A percentile compares a stretch with the other conserved stretches of the same genome.
Evolutionary conservation across 2,113 vertebrate genomes (phyloP).

Genomic region (Daboia siamensis): DNA sequence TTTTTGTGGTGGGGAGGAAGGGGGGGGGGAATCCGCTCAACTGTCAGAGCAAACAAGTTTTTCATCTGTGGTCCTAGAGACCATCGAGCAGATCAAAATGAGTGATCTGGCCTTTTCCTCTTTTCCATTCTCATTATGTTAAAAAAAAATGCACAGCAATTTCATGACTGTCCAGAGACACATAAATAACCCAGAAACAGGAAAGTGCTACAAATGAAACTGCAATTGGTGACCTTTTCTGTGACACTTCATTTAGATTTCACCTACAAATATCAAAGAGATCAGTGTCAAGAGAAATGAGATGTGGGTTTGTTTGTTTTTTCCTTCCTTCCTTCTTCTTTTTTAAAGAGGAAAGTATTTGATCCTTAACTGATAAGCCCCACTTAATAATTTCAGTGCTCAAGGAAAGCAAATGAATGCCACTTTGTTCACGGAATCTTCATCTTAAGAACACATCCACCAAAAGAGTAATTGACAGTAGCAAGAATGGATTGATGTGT

Average conservation of each 20-base stretch:
- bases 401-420: conserved; percentile 2
- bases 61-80: neutral
- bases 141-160: neutral
- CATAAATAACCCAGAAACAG: conserved; percentile 19
- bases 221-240: conserved; percentile 32
- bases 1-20: too few species aligned
- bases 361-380: neutral
- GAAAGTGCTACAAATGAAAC: neutral
- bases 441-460: neutral
- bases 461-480: conserved; percentile 6
- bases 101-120: neutral
- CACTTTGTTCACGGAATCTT: conserved; percentile 17
- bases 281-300: conserved; percentile 10
- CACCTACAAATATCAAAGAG: conserved; percentile 17
- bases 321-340: rapidly evolving
- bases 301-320: neutral
- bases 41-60: neutral
- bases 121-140: neutral
- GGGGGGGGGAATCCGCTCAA: neutral
- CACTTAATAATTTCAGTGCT: conserved; percentile 20
- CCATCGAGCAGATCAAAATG: neutral
- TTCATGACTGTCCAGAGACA: conserved; percentile 15
- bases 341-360: neutral
- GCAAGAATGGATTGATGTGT: neutral
- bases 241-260: conserved; percentile 29